phyloP scores from a whole-genome alignment of 2,888 invertebrate species.

The Drosophila putrida region DNA sequence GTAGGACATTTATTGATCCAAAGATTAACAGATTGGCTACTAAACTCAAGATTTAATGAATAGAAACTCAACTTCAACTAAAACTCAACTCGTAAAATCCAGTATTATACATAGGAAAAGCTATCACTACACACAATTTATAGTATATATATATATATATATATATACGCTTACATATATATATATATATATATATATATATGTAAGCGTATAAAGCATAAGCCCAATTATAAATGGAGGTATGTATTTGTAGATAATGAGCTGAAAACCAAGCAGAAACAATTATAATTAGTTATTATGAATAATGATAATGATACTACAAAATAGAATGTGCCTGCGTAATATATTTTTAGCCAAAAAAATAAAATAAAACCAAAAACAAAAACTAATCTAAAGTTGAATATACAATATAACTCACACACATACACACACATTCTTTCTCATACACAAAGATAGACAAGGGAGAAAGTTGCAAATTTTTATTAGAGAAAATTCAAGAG shows the following conservation, averaged over 20 bases:
- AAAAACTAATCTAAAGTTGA: constrained; percentile 51
- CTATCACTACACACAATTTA: constrained; percentile 42
- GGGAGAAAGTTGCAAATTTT: constrained; percentile 42
- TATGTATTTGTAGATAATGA: constrained; percentile 79
- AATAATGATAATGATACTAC: constrained; percentile 83
- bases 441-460: constrained; percentile 38
- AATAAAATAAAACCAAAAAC: constrained; percentile 30
- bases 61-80: constrained; percentile 9
- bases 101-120: constrained; percentile 59
- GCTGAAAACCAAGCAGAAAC: constrained; percentile 73
- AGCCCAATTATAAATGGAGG: constrained; percentile 25
- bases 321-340: constrained; percentile 85
- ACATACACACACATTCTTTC: constrained; percentile 28
- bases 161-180: background rate
- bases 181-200: constrained; percentile 12
- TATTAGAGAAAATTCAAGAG: constrained; percentile 49
- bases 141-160: constrained; percentile 35
- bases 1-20: constrained; percentile 15
- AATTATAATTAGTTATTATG: constrained; percentile 68
- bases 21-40: constrained; percentile 11
- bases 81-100: constrained; percentile 45
- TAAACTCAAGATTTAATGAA: constrained; percentile 24
- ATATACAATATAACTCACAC: constrained; percentile 52
- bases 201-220: constrained; percentile 7
- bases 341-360: constrained; percentile 84